These are phyloP conservation scores for Euglossa dilemma DNA, from an alignment of 1,140 invertebrate species.

Conservation along the genomic window DNA sequence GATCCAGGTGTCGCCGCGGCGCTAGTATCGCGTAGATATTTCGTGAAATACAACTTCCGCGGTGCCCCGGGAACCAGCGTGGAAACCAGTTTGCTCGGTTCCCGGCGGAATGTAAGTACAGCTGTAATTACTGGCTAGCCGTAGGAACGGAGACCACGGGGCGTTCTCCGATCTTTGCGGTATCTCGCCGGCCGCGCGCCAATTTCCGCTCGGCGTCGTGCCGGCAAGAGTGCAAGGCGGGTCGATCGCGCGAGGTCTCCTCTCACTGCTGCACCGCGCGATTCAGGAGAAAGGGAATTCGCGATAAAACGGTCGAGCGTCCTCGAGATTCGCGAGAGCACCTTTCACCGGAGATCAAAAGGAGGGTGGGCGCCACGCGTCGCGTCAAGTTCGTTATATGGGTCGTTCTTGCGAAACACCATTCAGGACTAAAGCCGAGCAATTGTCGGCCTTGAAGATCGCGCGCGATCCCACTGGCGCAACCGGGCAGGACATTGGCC, in stretches of 20 bases:
- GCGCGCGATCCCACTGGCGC: slow-evolving; percentile 43
- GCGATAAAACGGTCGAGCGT: slow-evolving; percentile 62
- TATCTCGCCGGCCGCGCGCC: slow-evolving; percentile 48
- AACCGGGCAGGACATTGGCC: slow-evolving; percentile 48
- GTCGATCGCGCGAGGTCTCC: slow-evolving; percentile 29
- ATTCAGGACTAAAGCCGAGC: slow-evolving; percentile 41
- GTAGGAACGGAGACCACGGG: slow-evolving; percentile 29
- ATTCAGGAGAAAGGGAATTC: slow-evolving; percentile 56
- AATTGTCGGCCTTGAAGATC: slow-evolving; percentile 56
- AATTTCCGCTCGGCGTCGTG: slow-evolving; percentile 50
- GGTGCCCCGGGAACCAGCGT: slow-evolving; percentile 5
- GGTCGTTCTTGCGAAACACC: slow-evolving; percentile 66
- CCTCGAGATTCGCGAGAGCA: slow-evolving; percentile 61
- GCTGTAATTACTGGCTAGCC: slow-evolving; percentile 64
- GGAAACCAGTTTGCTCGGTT: slow-evolving; percentile 63
- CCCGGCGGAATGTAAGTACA: slow-evolving; percentile 61
- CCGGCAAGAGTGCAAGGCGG: slow-evolving; percentile 38
- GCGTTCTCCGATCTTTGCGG: slow-evolving; percentile 43
- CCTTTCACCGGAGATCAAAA: slow-evolving; percentile 62
- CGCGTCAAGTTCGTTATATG: slow-evolving; percentile 70
- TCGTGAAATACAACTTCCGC: slow-evolving; percentile 57
- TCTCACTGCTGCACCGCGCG: background rate
- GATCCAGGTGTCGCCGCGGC: slow-evolving; percentile 3
- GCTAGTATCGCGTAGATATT: slow-evolving; percentile 18
- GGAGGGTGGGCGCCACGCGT: slow-evolving; percentile 58